phyloP scores from a whole-genome alignment of 2,113 vertebrate species.

The Hyla sarda region DNA sequence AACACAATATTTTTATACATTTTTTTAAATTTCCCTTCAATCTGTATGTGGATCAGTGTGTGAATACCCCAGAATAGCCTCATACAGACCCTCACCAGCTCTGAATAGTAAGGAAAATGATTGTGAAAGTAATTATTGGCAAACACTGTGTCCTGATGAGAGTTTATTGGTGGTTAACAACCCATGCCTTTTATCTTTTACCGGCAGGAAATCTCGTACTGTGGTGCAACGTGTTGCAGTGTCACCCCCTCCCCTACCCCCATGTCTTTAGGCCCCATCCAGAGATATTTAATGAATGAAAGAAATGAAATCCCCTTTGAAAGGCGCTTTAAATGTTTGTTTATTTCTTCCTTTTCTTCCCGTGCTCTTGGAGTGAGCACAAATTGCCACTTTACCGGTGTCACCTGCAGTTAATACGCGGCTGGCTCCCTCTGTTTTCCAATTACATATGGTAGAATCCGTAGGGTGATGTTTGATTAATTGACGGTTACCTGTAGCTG shows the following conservation, averaged over 20 bases:
- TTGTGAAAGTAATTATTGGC: neutral
- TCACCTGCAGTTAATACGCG: conserved; percentile 70
- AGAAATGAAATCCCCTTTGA: conserved; percentile 16
- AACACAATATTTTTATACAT: too few species aligned
- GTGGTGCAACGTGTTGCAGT: neutral
- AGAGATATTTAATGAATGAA: conserved; percentile 37
- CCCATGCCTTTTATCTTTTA: neutral
- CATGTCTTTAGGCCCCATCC: conserved; percentile 9
- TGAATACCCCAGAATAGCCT: neutral
- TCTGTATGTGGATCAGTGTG: too few species aligned
- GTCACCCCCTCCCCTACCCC: neutral
- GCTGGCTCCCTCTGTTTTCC: conserved; percentile 65
- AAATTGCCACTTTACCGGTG: conserved; percentile 58
- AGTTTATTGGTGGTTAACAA: neutral
- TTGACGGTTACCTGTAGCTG: conserved; percentile 61
- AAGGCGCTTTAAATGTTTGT: neutral
- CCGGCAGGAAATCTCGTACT: neutral
- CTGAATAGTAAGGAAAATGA: neutral
- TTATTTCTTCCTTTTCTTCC: conserved; percentile 27
- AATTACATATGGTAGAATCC: conserved; percentile 65
- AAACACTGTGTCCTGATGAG: neutral
- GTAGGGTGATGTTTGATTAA: conserved; percentile 61
- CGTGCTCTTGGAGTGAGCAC: conserved; percentile 47
- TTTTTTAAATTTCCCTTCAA: too few species aligned
- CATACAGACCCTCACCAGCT: neutral